A percentile compares a stretch with the other conserved stretches of the same genome.
Conservation (phyloP, 2,888 invertebrate species). For the Panzeria rudis region DNA sequence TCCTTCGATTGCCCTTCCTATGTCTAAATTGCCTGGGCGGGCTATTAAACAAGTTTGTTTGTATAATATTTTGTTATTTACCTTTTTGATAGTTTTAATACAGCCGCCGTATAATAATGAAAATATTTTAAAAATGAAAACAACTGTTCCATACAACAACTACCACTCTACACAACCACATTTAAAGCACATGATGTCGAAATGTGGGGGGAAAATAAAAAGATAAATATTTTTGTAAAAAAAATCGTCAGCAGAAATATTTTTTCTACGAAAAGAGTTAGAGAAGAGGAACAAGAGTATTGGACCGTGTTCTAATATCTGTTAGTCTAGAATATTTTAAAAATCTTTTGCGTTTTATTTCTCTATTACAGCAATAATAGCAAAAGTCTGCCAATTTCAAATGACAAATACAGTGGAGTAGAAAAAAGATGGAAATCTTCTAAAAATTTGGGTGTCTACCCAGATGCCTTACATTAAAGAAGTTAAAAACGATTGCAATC, state of each 20-base stretch:
- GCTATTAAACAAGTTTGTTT: slow-evolving; percentile 3
- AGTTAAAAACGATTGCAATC: no score
- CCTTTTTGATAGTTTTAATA: slow-evolving; percentile 35
- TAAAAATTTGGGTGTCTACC: no score
- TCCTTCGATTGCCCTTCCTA: no score
- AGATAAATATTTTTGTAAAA: slow-evolving; percentile 45
- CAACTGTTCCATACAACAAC: slow-evolving; percentile 48
- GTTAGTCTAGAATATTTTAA: slow-evolving; percentile 59
- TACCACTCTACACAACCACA: slow-evolving; percentile 51
- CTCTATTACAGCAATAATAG: slow-evolving; percentile 37
- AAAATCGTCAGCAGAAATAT: slow-evolving; percentile 16
- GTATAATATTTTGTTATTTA: slow-evolving; percentile 37
- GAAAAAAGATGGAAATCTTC: background rate
- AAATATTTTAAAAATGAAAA: slow-evolving; percentile 38
- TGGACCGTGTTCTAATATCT: slow-evolving; percentile 29
- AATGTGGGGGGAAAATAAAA: slow-evolving; percentile 61
- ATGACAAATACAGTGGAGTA: slow-evolving; percentile 34
- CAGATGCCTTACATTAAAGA: no score
- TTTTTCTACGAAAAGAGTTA: slow-evolving; percentile 1
- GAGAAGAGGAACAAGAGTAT: background rate
- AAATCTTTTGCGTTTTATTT: slow-evolving; percentile 64
- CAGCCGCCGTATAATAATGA: slow-evolving; percentile 53
- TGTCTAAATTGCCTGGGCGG: no score
- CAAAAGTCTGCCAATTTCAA: slow-evolving; percentile 41
- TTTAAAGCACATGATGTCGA: slow-evolving; percentile 63